Evolutionary conservation across 2,888 invertebrate genomes (phyloP).

Genomic region (Diogma glabrata): DNA sequence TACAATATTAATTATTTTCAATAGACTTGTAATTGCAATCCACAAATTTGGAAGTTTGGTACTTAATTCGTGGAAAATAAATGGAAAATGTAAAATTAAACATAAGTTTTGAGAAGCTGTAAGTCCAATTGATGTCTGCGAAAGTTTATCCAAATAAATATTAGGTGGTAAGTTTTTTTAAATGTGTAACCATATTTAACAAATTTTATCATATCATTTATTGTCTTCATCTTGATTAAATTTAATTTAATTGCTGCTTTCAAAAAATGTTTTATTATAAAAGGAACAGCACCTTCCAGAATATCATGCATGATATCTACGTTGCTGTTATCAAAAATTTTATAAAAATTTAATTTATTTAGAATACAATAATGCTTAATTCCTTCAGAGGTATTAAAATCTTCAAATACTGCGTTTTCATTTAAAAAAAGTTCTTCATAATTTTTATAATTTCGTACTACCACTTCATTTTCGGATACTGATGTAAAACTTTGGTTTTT

Average conservation of each 20-base stretch:
- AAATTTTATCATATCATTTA: not conserved
- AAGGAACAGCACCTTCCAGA: too few species aligned
- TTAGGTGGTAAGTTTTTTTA: too few species aligned
- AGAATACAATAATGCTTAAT: not conserved
- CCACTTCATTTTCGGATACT: not conserved
- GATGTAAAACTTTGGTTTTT: not conserved
- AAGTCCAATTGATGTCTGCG: conserved; percentile 2
- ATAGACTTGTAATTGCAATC: not conserved
- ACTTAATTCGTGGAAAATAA: conserved; percentile 1
- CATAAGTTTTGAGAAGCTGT: not conserved
- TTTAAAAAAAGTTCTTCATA: not conserved
- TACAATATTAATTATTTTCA: not conserved
- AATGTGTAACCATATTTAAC: not conserved
- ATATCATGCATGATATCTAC: too few species aligned
- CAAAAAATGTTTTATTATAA: not conserved
- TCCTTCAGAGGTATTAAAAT: not conserved
- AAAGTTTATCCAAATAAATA: too few species aligned
- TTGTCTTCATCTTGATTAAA: not conserved
- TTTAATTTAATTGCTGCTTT: not conserved
- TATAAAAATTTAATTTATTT: conserved; percentile 3
- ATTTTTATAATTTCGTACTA: not conserved
- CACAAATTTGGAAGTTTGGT: not conserved
- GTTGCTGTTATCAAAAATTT: not conserved
- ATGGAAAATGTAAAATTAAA: not conserved
- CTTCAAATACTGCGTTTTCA: not conserved